Percentiles rank a stretch among this genome's conserved stretches.
phyloP scores from a whole-genome alignment of 2,888 invertebrate species.

The Latrodectus elegans region DNA sequence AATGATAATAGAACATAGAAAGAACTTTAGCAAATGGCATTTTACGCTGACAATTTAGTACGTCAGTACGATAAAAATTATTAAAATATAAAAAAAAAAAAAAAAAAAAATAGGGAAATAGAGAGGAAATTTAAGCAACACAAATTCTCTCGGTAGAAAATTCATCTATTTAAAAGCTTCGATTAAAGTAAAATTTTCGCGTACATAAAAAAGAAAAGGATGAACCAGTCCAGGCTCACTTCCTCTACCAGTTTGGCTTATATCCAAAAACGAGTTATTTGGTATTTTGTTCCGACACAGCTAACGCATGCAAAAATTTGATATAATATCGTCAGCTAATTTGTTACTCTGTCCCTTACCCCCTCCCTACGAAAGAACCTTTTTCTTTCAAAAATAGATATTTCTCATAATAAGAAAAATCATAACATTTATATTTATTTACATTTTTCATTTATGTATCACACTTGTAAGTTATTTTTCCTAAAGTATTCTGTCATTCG shows the following conservation, averaged over 20 bases:
- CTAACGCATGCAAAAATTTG: conserved; percentile 31
- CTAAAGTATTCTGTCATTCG: too few species aligned
- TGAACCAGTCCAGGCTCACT: conserved; percentile 14
- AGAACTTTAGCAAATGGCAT: not conserved
- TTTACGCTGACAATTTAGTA: not conserved
- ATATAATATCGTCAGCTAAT: conserved; percentile 31
- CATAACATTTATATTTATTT: too few species aligned
- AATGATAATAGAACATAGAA: not conserved
- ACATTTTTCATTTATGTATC: too few species aligned
- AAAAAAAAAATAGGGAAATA: not conserved
- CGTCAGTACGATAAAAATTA: not conserved
- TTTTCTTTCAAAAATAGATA: too few species aligned
- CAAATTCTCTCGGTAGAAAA: conserved; percentile 8
- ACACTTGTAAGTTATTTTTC: too few species aligned
- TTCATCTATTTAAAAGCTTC: conserved; percentile 61
- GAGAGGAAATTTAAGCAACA: not conserved
- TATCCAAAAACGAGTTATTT: conserved; percentile 30
- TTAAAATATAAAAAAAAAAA: conserved; percentile 7
- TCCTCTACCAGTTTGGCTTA: conserved; percentile 50
- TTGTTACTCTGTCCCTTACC: conserved; percentile 1
- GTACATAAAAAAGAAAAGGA: conserved; percentile 1
- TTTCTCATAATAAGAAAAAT: too few species aligned
- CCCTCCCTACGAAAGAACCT: too few species aligned
- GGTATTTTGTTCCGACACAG: not conserved
- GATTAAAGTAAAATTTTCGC: conserved; percentile 50